Evolutionary conservation across 2,113 vertebrate genomes (phyloP).

Genomic region (Phaetusa simplex): DNA sequence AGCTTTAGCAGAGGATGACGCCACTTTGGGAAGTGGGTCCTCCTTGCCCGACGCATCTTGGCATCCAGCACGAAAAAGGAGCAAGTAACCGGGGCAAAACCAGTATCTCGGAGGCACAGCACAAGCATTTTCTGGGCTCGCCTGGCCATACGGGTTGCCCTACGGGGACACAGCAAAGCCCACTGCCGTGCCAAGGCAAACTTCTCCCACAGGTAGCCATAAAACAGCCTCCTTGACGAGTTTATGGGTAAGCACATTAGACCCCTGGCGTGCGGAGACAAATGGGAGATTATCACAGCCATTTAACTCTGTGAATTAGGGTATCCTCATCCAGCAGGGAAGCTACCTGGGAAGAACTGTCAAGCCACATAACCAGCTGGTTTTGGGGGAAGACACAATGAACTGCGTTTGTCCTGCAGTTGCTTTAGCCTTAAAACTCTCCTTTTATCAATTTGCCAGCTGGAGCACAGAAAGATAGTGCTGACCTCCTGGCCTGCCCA

Average conservation of each 20-base stretch:
- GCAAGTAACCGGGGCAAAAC: neutral
- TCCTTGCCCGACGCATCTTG: neutral
- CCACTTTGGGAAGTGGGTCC: neutral
- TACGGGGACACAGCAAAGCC: neutral
- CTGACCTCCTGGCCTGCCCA: neutral
- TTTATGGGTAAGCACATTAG: slow-evolving; percentile 11
- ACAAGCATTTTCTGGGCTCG: neutral
- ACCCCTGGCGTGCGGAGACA: neutral
- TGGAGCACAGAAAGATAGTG: neutral
- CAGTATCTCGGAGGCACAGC: neutral
- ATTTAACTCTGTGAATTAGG: slow-evolving; percentile 24
- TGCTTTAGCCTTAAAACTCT: neutral
- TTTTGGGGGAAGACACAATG: neutral
- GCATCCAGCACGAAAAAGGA: neutral
- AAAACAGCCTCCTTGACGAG: slow-evolving; percentile 21
- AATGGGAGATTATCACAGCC: neutral
- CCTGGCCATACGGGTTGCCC: neutral
- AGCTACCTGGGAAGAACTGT: neutral
- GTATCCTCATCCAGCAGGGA: neutral
- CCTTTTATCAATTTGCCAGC: neutral
- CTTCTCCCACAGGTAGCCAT: neutral
- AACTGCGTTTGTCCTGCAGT: neutral
- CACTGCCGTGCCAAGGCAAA: neutral
- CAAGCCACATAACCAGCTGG: neutral
- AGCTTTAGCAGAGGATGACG: neutral